These are phyloP conservation scores for Champsocephalus gunnari DNA, from an alignment of 2,797 vertebrate species.

Conservation along the genomic window DNA sequence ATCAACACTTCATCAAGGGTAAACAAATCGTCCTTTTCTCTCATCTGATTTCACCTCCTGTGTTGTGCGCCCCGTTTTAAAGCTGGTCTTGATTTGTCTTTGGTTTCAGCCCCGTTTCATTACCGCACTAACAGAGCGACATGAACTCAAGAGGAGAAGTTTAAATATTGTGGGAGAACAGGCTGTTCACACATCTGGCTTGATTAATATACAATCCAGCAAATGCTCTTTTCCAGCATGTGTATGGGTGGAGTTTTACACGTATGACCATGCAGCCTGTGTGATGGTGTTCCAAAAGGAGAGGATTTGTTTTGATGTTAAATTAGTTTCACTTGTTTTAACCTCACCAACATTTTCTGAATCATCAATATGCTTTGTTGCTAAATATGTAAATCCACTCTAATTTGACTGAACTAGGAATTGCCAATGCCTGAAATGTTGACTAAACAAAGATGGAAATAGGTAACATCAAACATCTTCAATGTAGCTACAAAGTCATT, in stretches of 20 bases:
- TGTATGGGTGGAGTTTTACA: conserved; percentile 50
- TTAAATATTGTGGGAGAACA: conserved; percentile 70
- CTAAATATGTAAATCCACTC: not conserved
- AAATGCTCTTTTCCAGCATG: conserved; percentile 45
- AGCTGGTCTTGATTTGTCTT: conserved; percentile 80
- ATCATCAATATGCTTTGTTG: not conserved
- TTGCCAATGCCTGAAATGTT: not conserved
- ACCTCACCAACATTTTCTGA: conserved; percentile 26
- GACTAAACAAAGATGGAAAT: conserved; percentile 35
- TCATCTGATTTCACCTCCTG: conserved; percentile 76
- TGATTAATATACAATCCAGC: conserved; percentile 58
- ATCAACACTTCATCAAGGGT: conserved; percentile 78
- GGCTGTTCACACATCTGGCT: conserved; percentile 79
- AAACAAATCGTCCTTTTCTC: conserved; percentile 74
- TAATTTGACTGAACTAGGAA: not conserved
- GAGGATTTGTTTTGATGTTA: conserved; percentile 15
- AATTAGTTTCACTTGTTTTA: conserved; percentile 27
- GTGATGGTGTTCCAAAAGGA: conserved; percentile 27
- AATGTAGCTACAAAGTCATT: conserved; percentile 11
- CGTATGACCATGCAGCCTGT: conserved; percentile 13
- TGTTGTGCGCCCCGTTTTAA: conserved; percentile 71
- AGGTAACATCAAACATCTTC: conserved; percentile 23
- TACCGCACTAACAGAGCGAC: conserved; percentile 61
- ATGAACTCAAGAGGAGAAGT: conserved; percentile 70
- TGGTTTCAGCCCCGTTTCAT: conserved; percentile 67